A percentile compares a stretch with the other conserved stretches of the same genome.
Evolutionary conservation across 2,888 invertebrate species (phyloP).

Genomic region (Blomia tropicalis): DNA sequence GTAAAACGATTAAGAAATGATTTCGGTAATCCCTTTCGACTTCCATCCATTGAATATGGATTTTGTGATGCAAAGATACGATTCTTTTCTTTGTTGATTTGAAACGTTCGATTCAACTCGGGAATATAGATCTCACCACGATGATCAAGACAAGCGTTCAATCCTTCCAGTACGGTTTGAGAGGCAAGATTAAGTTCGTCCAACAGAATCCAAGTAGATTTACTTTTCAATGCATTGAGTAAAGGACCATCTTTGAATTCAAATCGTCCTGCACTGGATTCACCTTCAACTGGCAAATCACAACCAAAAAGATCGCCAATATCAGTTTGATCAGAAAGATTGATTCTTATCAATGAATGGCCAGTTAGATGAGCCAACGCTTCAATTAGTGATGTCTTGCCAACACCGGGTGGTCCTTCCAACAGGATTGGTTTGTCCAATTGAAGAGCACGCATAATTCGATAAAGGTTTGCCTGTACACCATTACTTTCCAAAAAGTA

Average conservation of each 20-base stretch:
- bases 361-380: conserved; percentile 71
- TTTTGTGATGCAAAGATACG: conserved; percentile 95
- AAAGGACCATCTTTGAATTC: conserved; percentile 93
- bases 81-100: conserved; percentile 50
- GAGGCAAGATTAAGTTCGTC: conserved; percentile 97
- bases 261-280: conserved; percentile 50
- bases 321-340: conserved; percentile 97
- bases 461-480: conserved; percentile 60
- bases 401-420: conserved; percentile 95
- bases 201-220: conserved; percentile 70
- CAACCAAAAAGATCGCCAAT: conserved; percentile 93
- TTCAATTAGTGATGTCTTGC: conserved; percentile 85
- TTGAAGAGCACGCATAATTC: conserved; percentile 72
- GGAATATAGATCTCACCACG: conserved; percentile 88
- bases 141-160: conserved; percentile 96
- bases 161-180: conserved; percentile 90
- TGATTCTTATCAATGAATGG: conserved; percentile 71
- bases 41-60: conserved; percentile 86
- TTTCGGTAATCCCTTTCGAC: conserved; percentile 79
- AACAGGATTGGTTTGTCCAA: conserved; percentile 67
- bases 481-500: conserved; percentile 41
- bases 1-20: conserved; percentile 95
- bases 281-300: conserved; percentile 80
- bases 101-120: conserved; percentile 72
- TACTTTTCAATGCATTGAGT: conserved; percentile 73